These are phyloP conservation scores for Drosophila subobscura DNA, from an alignment of 1,140 invertebrate genomes.

Conservation along the genomic window DNA sequence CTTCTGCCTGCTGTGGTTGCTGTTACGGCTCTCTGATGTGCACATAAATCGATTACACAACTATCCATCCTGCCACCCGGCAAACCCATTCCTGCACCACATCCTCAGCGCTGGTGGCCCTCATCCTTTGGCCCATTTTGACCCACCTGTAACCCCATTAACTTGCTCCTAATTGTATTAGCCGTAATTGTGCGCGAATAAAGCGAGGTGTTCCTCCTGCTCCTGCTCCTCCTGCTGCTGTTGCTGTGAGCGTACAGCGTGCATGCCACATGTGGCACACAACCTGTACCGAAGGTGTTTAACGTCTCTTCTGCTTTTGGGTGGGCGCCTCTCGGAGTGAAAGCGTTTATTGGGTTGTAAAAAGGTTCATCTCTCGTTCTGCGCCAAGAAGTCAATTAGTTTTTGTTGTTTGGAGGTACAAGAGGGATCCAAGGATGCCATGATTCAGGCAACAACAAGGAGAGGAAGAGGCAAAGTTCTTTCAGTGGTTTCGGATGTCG, in stretches of 20 bases:
- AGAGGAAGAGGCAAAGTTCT: not conserved
- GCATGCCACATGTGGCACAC: constrained; percentile 33
- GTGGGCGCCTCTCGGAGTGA: constrained; percentile 20
- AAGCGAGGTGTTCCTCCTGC: constrained; percentile 44
- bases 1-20: constrained; percentile 31
- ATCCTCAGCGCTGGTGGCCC: not conserved
- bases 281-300: constrained; percentile 39
- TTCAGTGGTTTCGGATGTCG: not conserved
- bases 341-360: constrained; percentile 79
- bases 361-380: constrained; percentile 44
- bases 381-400: constrained; percentile 76
- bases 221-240: constrained; percentile 18
- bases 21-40: constrained; percentile 52
- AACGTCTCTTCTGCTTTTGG: constrained; percentile 37
- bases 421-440: constrained; percentile 1
- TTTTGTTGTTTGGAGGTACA: constrained; percentile 47
- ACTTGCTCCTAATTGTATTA: constrained; percentile 79
- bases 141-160: constrained; percentile 52
- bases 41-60: constrained; percentile 79
- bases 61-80: constrained; percentile 28
- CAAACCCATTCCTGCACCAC: not conserved
- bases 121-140: not conserved
- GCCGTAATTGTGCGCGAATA: constrained; percentile 77
- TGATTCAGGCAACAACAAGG: constrained; percentile 9
- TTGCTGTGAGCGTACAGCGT: not conserved